Evolutionary conservation across 2,888 invertebrate species (phyloP).

Genomic region (Drosophila multiciliata): DNA sequence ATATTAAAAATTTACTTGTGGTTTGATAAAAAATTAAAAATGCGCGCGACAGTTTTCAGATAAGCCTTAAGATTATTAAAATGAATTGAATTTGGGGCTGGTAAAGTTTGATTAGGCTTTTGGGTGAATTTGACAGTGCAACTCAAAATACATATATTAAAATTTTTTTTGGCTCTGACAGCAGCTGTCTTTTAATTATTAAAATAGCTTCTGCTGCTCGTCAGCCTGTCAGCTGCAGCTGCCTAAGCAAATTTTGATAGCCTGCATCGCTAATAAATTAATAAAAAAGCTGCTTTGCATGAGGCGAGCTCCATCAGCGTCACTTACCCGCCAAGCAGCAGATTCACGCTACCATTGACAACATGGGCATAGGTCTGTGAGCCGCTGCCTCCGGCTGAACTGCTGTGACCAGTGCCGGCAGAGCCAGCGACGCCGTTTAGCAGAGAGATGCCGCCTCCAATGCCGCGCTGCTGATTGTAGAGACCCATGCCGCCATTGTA

Average conservation of each 20-base stretch:
- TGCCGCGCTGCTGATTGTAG: slow-evolving; percentile 81
- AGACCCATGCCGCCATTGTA: slow-evolving; percentile 83
- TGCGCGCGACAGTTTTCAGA: not conserved
- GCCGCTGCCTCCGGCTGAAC: slow-evolving; percentile 48
- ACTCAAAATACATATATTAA: not conserved
- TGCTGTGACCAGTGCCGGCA: slow-evolving; percentile 46
- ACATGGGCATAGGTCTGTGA: slow-evolving; percentile 76
- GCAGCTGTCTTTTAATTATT: not conserved
- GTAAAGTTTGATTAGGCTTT: not conserved
- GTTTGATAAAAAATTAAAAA: not conserved
- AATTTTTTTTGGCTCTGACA: not conserved
- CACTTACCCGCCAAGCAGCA: slow-evolving; percentile 91
- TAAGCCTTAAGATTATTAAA: not conserved
- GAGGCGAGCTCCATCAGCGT: not conserved
- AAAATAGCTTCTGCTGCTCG: not conserved
- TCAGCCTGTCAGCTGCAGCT: not conserved
- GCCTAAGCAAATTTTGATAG: slow-evolving; percentile 15
- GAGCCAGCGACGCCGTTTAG: slow-evolving; percentile 63
- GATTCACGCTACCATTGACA: slow-evolving; percentile 88
- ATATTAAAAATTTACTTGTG: not conserved
- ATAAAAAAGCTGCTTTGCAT: slow-evolving; percentile 23
- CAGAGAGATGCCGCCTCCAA: slow-evolving; percentile 62
- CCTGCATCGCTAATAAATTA: slow-evolving; percentile 29
- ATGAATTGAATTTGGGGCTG: not conserved
- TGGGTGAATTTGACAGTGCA: not conserved